Evolutionary conservation across 2,113 vertebrate genomes (phyloP).

Genomic region (Microcebus ravelobensis): DNA sequence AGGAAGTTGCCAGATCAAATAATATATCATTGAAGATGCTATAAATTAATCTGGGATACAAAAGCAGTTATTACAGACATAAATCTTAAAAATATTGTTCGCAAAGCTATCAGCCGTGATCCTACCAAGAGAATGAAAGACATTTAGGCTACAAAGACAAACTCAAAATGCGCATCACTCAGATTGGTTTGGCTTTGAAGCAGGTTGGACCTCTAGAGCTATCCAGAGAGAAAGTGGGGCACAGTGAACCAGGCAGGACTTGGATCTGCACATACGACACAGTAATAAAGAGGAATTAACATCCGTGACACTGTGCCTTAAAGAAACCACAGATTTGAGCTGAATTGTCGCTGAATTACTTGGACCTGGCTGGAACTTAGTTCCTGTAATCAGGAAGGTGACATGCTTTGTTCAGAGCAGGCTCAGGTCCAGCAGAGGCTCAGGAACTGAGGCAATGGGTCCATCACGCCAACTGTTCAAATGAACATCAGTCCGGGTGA

Average conservation of each 20-base stretch:
- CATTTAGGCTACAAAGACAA: constrained; percentile 8
- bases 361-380: neutral
- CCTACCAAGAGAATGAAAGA: constrained; percentile 14
- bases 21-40: constrained; percentile 33
- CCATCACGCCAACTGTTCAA: neutral
- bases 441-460: neutral
- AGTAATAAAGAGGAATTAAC: neutral
- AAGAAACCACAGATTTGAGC: neutral
- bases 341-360: neutral
- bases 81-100: constrained; percentile 29
- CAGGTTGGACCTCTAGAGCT: neutral
- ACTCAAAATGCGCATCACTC: neutral
- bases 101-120: constrained; percentile 29
- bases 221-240: neutral
- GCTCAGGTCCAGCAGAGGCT: neutral
- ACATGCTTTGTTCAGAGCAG: constrained; percentile 1
- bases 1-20: constrained; percentile 25
- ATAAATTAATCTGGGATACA: constrained; percentile 36
- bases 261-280: neutral
- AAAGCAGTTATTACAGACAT: constrained; percentile 46
- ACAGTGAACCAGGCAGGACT: neutral
- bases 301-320: neutral
- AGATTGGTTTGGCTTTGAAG: constrained; percentile 18
- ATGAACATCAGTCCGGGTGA: neutral
- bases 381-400: neutral